Base-by-base conservation (phyloP, 2,113 vertebrate species). In the Malurus cyaneus region DNA sequence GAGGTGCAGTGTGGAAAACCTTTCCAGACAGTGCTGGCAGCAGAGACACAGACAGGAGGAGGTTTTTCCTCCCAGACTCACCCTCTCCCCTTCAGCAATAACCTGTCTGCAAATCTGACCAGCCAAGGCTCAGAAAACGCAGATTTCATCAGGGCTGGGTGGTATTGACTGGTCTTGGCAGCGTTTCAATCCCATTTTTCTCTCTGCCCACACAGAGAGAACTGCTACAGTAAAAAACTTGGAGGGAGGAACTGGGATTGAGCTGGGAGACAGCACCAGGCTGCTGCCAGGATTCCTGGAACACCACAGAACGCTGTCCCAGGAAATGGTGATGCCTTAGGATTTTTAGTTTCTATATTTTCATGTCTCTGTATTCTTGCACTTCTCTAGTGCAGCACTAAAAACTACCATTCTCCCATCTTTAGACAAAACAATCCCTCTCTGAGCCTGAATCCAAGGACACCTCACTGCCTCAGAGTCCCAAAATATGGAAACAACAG, bases 241-340 rank as follows among this genome's bases (percentile, higher is more conserved):
- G 5, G 29, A 3, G 1, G 46, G 16, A 72, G 14, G 26, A 82
- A 7, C 39, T 29, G 23, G 44, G 80, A 44, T 1, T 79, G 72
- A 78, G 18, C 25, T 71, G 39, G 72, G 44, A 84, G 54, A 46
- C 4, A 36, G 9, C 23, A 23, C 36, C 59, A 70, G 61, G 50
- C 50, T 93, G 59, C 50, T 86, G 67, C 25, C 62, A 83, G 78
- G 6, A 8, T 16, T 56, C 17, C 46, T 65, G 59, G 18, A 23
- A 32, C 2, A 3, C 32, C 5, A 4, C 6, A 29, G 5, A 6
- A 7, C 3, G 6, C 11, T 24, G 12, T 29, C 72, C 81, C 60
- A 39, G 34, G 13, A 65, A 57, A 66, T 0, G 39, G 39, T 39
- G 39, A 39, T 39, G 39, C 39, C 39, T 39, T 39, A 39, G 39